Percentiles rank a stretch among this genome's conserved stretches.
Evolutionary conservation across 1,140 invertebrate species (phyloP).

Genomic region (Ceratosolen fusciceps): DNA sequence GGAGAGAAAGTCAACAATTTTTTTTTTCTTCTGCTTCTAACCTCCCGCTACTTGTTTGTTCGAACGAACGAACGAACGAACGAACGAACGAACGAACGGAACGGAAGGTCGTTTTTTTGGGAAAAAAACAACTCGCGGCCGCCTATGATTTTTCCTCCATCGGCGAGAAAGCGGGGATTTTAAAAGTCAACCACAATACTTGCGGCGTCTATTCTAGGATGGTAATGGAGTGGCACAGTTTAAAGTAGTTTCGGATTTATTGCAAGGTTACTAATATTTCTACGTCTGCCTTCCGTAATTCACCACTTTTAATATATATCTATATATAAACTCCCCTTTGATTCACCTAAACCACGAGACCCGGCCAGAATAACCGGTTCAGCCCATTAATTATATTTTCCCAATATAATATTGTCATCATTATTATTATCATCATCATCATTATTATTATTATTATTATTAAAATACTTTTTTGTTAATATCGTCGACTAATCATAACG

Average conservation of each 20-base stretch:
- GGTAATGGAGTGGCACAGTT: constrained; percentile 44
- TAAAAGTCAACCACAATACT: constrained; percentile 41
- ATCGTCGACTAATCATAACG: background rate
- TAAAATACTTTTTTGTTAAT: background rate
- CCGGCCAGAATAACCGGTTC: too few relatives aligned
- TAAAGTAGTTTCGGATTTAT: constrained; percentile 43
- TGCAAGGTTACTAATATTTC: constrained; percentile 23
- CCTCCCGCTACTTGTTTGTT: too few relatives aligned
- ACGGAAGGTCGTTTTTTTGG: constrained; percentile 12
- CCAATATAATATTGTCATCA: too few relatives aligned
- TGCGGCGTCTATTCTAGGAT: constrained; percentile 47
- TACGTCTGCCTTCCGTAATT: background rate
- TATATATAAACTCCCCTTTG: too few relatives aligned
- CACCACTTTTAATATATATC: background rate
- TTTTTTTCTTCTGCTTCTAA: constrained; percentile 32
- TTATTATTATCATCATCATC: too few relatives aligned
- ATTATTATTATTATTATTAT: too few relatives aligned
- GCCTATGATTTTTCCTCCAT: constrained; percentile 33
- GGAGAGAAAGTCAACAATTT: constrained; percentile 33
- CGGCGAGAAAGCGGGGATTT: constrained; percentile 36
- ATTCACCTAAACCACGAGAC: too few relatives aligned
- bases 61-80: too few relatives aligned
- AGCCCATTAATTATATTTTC: too few relatives aligned
- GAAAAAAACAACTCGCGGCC: constrained; percentile 27
- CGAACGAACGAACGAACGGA: too few relatives aligned